Base-by-base conservation (phyloP, 2,888 invertebrate genomes). In the Pegoplata infirma region DNA sequence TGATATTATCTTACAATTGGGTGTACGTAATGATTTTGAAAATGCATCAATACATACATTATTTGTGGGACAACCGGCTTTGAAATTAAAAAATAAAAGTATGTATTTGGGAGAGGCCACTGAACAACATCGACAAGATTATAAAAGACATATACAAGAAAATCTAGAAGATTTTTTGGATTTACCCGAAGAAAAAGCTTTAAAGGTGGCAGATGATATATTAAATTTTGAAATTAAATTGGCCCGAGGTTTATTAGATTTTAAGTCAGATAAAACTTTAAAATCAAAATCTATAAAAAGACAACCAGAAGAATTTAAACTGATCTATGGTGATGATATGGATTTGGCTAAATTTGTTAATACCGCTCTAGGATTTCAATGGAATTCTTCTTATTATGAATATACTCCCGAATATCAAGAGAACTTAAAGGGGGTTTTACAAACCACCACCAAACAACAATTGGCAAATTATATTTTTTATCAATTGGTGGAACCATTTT, bases 381-480 rank as follows among this genome's bases (percentile, higher is more conserved):
- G 83, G 21, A 83, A 84, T 12, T 82, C 83, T 16, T 77, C 82
- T 0, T 77, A 85, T 10, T 87, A 86, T 72, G 84, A 86, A 77
- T 84, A 86, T 10, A 84, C 83, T 25, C 80, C 83, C 40, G 81
- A 76, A 12, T 89, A 88, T 58, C 85, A 84, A 44, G 58, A 16
- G 0, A 84, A 87, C 17, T 25, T 88, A 23, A 55, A 68, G 5
- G 32, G 59, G 1, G 61, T 86, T 0, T 8, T 88, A 8, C 28
- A 49, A 0, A 19, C 53, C 0, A 83, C 83, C 0, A 63, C 83
- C 0, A 74, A 78, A 6, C 78, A 81, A 10, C 56, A 78, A n/a
- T 56, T 86, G 28, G 88, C 88, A 21, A 87, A 88, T 74, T 88
- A 88, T 64, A 84, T 88, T 3, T 84, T 84, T 61, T 82, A 85